Conservation (phyloP, 1,140 invertebrate species). For the Pseudomyrmex dendroicus region DNA sequence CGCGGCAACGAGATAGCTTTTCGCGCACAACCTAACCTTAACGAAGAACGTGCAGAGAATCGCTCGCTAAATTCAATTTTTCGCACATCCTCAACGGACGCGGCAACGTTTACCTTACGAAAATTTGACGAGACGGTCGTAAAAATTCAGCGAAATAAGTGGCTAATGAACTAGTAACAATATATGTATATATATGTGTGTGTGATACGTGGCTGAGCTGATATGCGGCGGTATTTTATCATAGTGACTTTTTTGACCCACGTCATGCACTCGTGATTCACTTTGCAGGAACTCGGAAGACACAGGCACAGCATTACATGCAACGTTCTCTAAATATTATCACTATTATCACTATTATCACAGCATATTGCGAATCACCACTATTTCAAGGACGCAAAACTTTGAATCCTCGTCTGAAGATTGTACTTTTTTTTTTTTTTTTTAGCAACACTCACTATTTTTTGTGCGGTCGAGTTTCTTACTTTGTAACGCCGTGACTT, state of each 20-base stretch:
- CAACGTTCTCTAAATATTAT: neutral
- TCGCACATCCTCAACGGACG: neutral
- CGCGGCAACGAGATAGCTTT: neutral
- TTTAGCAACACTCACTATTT: neutral
- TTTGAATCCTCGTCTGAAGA: no score
- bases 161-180: neutral
- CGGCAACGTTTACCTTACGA: neutral
- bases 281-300: neutral
- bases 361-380: conserved; percentile 12
- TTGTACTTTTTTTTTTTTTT: no score
- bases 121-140: neutral
- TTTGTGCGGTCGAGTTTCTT: neutral
- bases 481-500: neutral
- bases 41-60: neutral
- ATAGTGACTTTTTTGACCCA: neutral
- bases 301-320: neutral
- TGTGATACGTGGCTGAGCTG: neutral
- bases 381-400: no score
- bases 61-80: neutral
- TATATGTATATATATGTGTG: no score
- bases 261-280: conserved; percentile 5
- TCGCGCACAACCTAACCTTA: conserved; percentile 29
- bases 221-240: neutral
- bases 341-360: conserved; percentile 37
- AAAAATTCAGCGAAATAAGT: neutral